These are phyloP conservation scores for Callimorpha dominula DNA, from an alignment of 2,888 invertebrate genomes.

Conservation along the genomic window DNA sequence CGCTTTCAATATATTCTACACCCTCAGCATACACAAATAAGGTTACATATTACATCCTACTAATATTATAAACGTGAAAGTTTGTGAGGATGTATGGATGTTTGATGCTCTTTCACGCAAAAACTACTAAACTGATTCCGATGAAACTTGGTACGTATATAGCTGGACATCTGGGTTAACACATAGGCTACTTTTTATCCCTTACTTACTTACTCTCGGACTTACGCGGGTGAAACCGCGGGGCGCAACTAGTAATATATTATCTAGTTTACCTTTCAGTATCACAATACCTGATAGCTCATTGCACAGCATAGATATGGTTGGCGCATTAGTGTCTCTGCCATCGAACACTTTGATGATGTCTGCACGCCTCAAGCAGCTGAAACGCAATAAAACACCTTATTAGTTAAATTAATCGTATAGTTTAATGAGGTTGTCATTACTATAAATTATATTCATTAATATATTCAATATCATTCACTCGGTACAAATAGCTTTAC, in stretches of 20 bases:
- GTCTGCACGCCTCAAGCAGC: slow-evolving; percentile 93
- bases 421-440: neutral
- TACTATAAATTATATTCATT: neutral
- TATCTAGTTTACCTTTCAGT: neutral
- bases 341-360: slow-evolving; percentile 95
- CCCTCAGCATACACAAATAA: neutral
- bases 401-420: slow-evolving; percentile 13
- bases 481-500: neutral
- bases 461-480: neutral
- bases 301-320: slow-evolving; percentile 94
- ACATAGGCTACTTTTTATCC: too few species aligned
- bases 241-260: too few species aligned
- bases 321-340: slow-evolving; percentile 89
- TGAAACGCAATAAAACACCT: slow-evolving; percentile 75
- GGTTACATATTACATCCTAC: neutral
- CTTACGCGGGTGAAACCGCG: too few species aligned
- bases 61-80: too few species aligned
- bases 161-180: too few species aligned
- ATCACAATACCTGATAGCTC: slow-evolving; percentile 87
- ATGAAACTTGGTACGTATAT: too few species aligned
- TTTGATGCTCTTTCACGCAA: too few species aligned
- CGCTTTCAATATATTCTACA: neutral
- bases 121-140: too few species aligned
- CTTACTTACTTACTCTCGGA: too few species aligned
- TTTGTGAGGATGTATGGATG: too few species aligned